Conservation (phyloP, 2,888 invertebrate species). For the Geotrupes spiniger region DNA sequence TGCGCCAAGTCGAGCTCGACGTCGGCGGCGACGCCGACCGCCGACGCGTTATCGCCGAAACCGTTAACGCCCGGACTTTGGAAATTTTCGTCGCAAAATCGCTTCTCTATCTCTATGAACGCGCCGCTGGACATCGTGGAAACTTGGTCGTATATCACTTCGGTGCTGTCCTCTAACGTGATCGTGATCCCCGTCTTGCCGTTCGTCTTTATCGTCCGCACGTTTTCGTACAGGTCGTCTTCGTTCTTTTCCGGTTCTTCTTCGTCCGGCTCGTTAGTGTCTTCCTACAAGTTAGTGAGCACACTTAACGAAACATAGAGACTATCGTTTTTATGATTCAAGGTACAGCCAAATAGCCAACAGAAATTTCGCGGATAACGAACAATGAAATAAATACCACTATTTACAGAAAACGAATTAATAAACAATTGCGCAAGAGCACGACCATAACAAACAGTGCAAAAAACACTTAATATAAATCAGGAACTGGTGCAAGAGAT, state of each 20-base stretch:
- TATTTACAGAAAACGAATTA: too few relatives aligned
- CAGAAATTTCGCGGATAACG: too few relatives aligned
- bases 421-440: too few relatives aligned
- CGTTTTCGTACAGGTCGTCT: conserved; percentile 36
- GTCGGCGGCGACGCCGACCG: not conserved
- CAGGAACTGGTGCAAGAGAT: too few relatives aligned
- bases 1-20: conserved; percentile 12
- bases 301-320: conserved; percentile 2
- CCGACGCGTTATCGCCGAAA: not conserved
- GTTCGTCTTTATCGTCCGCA: conserved; percentile 27
- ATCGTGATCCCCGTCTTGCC: conserved; percentile 17
- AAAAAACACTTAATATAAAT: too few relatives aligned
- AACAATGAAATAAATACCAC: too few relatives aligned
- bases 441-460: too few relatives aligned
- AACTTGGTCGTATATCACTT: conserved; percentile 18
- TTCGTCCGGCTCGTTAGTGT: conserved; percentile 35
- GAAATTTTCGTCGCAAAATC: conserved; percentile 14
- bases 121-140: conserved; percentile 26
- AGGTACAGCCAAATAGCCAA: too few relatives aligned
- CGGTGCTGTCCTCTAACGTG: conserved; percentile 18
- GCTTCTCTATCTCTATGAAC: conserved; percentile 40
- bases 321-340: not conserved
- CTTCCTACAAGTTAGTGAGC: conserved; percentile 45
- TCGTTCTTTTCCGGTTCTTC: conserved; percentile 27
- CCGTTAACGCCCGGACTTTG: conserved; percentile 1